phyloP scores from a whole-genome alignment of 1,140 invertebrate species.

The Apis florea region DNA sequence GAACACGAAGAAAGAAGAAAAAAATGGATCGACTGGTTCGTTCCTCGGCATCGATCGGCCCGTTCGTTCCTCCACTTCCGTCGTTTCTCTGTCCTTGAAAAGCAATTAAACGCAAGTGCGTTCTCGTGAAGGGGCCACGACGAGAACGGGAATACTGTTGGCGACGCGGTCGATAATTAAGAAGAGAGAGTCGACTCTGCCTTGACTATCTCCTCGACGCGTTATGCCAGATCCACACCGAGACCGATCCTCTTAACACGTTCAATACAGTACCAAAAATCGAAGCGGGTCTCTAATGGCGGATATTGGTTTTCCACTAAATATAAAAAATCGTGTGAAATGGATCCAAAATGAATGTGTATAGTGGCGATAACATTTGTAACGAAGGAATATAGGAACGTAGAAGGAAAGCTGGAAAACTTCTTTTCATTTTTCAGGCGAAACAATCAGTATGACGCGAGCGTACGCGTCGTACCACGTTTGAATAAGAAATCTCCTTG shows the following conservation, averaged over 20 bases:
- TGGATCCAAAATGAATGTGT: too few relatives aligned
- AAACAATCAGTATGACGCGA: too few relatives aligned
- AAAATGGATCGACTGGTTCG: neutral
- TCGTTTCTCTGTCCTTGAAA: constrained; percentile 35
- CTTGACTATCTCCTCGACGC: neutral
- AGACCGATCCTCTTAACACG: neutral
- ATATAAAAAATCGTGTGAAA: too few relatives aligned
- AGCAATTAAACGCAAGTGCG: constrained; percentile 41
- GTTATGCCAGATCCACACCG: constrained; percentile 2
- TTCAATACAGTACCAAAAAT: neutral
- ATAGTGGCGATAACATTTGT: too few relatives aligned
- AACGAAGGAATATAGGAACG: too few relatives aligned
- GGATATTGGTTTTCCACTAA: too few relatives aligned
- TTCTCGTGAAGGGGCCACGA: constrained; percentile 1
- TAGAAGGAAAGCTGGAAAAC: too few relatives aligned
- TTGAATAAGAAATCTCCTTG: too few relatives aligned
- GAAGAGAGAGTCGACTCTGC: constrained; percentile 42
- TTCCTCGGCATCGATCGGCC: neutral
- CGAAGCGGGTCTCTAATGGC: too few relatives aligned
- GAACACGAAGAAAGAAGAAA: neutral
- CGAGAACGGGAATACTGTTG: constrained; percentile 18
- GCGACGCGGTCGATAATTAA: constrained; percentile 33
- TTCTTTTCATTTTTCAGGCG: too few relatives aligned
- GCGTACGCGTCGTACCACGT: too few relatives aligned
- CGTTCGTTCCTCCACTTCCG: neutral